Evolutionary conservation across 2,797 vertebrate genomes (phyloP).

Genomic region (Enteromius radiatus): DNA sequence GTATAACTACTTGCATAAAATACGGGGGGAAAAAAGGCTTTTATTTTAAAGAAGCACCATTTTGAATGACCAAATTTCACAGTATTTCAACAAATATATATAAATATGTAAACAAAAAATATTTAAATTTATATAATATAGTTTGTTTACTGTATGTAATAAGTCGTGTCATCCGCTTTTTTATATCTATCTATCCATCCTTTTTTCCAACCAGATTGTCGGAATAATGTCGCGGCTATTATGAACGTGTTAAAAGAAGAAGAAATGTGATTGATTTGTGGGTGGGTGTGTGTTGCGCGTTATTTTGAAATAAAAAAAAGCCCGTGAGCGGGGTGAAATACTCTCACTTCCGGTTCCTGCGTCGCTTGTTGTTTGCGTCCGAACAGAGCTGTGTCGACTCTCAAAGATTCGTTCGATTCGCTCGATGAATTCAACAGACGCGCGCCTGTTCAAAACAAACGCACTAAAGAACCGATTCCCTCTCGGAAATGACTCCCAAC

Average conservation of each 20-base stretch:
- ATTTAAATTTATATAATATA: background rate
- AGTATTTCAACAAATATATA: too few species aligned
- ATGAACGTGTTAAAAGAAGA: background rate
- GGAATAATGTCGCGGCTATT: background rate
- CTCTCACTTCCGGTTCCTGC: slow-evolving; percentile 19
- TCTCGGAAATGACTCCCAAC: slow-evolving; percentile 28
- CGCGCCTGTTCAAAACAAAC: slow-evolving; percentile 2
- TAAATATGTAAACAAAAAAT: background rate
- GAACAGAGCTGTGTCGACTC: slow-evolving; percentile 23
- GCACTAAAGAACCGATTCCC: slow-evolving; percentile 6
- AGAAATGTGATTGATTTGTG: background rate
- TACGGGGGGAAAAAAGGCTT: too few species aligned
- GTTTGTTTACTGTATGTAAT: background rate
- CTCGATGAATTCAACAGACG: background rate
- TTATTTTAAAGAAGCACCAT: background rate
- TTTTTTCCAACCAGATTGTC: background rate
- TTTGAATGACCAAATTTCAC: background rate
- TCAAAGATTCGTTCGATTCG: slow-evolving; percentile 24
- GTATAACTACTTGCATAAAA: background rate
- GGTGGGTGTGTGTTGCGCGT: too few species aligned
- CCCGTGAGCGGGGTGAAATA: background rate
- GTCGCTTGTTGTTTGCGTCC: background rate
- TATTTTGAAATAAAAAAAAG: slow-evolving; percentile 9
- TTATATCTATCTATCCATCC: background rate
- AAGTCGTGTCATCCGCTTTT: background rate